Evolutionary conservation across 1,140 invertebrate genomes (phyloP).

Genomic region (Drosophila setifemur): DNA sequence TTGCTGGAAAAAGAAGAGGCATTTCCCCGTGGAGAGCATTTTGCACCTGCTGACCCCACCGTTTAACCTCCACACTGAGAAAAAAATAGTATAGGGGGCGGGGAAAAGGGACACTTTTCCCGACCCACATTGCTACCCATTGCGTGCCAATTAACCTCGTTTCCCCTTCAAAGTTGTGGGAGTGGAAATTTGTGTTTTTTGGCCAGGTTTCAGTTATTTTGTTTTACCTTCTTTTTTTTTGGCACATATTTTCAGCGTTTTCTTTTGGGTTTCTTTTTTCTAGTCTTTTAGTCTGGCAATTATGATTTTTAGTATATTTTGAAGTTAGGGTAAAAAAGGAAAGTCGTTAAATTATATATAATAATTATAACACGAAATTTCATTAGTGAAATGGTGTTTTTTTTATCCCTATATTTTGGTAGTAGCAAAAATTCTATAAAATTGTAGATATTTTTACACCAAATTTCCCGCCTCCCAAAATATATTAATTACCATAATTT

Average conservation of each 20-base stretch:
- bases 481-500: too few species aligned
- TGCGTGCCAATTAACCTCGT: constrained; percentile 54
- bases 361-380: too few species aligned
- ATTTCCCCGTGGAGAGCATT: background rate
- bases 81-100: background rate
- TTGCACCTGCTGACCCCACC: constrained; percentile 1
- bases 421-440: too few species aligned
- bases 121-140: background rate
- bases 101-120: background rate
- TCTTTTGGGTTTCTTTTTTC: background rate
- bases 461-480: too few species aligned
- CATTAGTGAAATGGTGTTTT: too few species aligned
- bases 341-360: too few species aligned
- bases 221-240: background rate
- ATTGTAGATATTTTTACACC: too few species aligned
- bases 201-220: background rate
- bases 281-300: background rate
- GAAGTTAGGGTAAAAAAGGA: too few species aligned
- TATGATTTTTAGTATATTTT: too few species aligned
- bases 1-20: constrained; percentile 4
- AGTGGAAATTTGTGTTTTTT: constrained; percentile 14
- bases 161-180: constrained; percentile 23
- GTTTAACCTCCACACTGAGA: background rate
- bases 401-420: too few species aligned
- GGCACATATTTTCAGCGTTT: background rate